Evolutionary conservation across 2,797 vertebrate genomes (phyloP), one percentile per base, ranked within the genome.

Genomic region (Myotis daubentonii): DNA sequence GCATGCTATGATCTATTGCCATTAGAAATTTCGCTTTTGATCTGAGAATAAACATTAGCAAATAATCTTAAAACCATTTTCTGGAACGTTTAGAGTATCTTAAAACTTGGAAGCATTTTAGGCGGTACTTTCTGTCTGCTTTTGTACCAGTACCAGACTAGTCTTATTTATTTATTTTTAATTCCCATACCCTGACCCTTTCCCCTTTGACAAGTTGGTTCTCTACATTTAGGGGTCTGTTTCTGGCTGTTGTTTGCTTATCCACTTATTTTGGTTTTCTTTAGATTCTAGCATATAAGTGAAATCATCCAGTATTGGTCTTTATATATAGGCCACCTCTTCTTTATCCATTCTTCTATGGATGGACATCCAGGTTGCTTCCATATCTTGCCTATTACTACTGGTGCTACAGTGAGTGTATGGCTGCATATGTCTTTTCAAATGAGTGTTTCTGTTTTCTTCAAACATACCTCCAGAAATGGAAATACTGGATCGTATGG

Each of bases 21-120:
- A 57, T 96, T 89, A 83, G 87, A 22, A 62, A 22, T 38, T 84
- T 89, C 93, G 82, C 44, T 95, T 96, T 60, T 91, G 76, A 68
- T 70, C 75, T 22, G 36, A 81, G 15, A 87, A 23, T 68, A 57
- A 88, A 62, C 30, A 23, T 47, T 47, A 79, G 47, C 66, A 87
- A 6, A 90, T 38, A 47, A 66, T 30, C 28, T 16, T 74, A 44
- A 91, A 38, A 83, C 0, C 72, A 33, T 76, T 62, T 78, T 65
- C n/a, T 80, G 55, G 30, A 74, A 41, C 62, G 66, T 36, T 33
- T 68, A 57, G 38, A 65, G 8, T 10, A 15, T 75, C 23, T 75
- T 71, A 17, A 78, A 78, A 74, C 5, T 70, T 86, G 6, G n/a
- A 49, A 49, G 8, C 11, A 53, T 44, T 51, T 65, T 86, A 66